These are phyloP conservation scores for Aplochiton taeniatus DNA, from an alignment of 2,797 vertebrate species.

Conservation along the genomic window DNA sequence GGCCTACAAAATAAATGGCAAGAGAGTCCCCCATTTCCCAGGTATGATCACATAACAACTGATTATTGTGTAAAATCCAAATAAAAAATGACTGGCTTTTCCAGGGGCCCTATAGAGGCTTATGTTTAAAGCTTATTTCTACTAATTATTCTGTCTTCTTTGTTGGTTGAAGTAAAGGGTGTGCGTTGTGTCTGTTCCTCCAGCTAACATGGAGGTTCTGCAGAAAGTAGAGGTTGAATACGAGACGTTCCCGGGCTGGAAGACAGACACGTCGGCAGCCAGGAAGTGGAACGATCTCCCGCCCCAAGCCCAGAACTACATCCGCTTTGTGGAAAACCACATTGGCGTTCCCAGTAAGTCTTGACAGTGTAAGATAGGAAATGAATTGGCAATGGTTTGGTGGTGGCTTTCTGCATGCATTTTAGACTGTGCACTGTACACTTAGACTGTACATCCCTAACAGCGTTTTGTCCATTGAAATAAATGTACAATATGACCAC, in stretches of 20 bases:
- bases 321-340: constrained; percentile 98
- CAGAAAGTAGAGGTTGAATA: constrained; percentile 98
- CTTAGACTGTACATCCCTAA: too few relatives aligned
- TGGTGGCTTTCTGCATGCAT: background rate
- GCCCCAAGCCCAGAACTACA: constrained; percentile 93
- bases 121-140: too few relatives aligned
- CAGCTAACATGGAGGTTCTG: constrained; percentile 95
- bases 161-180: background rate
- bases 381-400: background rate
- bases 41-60: constrained; percentile 69
- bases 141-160: too few relatives aligned
- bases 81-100: too few relatives aligned
- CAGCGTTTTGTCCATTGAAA: too few relatives aligned
- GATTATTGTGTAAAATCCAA: background rate
- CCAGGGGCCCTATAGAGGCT: too few relatives aligned
- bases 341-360: constrained; percentile 90
- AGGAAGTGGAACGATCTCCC: constrained; percentile 96
- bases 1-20: constrained; percentile 93
- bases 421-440: background rate
- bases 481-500: too few relatives aligned
- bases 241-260: constrained; percentile 96
- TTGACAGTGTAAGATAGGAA: constrained; percentile 4
- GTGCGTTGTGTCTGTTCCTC: background rate
- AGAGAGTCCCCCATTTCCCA: constrained; percentile 96
- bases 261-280: constrained; percentile 88